phyloP scores from a whole-genome alignment of 2,888 invertebrate genomes.

The Cetonia aurata region DNA sequence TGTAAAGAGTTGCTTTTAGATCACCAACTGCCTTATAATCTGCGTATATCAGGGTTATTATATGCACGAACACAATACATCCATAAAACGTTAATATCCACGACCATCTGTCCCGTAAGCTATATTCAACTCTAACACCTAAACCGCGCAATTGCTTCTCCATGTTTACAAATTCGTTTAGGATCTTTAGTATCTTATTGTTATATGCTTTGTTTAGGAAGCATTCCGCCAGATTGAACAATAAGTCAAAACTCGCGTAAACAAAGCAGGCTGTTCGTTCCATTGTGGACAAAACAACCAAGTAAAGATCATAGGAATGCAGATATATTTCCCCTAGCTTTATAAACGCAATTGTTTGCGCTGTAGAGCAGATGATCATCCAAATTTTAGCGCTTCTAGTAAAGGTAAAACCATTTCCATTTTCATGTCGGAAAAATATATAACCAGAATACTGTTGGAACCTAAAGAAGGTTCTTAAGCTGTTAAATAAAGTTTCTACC shows the following conservation, averaged over 20 bases:
- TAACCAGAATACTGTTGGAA: constrained; percentile 4
- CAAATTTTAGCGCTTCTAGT: not conserved
- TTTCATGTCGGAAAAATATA: not conserved
- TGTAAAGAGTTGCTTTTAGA: not conserved
- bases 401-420: not conserved
- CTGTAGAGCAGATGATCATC: not conserved
- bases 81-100: not conserved
- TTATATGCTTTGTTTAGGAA: not conserved
- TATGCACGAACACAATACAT: not conserved
- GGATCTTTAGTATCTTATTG: not conserved
- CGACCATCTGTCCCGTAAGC: too few relatives aligned
- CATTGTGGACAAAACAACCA: not conserved
- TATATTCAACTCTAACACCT: not conserved
- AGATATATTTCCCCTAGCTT: not conserved
- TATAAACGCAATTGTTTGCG: not conserved
- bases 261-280: not conserved
- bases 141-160: not conserved
- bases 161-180: not conserved
- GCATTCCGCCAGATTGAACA: not conserved
- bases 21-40: not conserved
- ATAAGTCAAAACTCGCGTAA: not conserved
- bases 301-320: not conserved
- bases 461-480: not conserved
- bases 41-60: not conserved
- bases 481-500: not conserved